Evolutionary conservation across 2,113 vertebrate species (phyloP).

Genomic region (Channa argus): DNA sequence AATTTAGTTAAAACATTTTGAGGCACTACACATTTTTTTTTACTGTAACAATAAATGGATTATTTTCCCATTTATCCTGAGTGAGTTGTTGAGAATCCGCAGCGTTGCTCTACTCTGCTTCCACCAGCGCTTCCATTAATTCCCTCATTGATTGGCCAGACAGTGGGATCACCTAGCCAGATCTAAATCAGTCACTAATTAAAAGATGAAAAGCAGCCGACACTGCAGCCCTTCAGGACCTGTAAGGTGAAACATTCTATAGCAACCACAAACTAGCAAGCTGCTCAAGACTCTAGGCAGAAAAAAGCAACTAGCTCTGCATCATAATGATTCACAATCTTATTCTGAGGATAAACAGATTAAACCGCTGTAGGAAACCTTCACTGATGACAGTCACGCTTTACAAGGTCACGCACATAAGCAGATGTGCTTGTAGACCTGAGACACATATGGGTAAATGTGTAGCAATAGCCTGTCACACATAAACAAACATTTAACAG

Average conservation of each 20-base stretch:
- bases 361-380: conserved; percentile 63
- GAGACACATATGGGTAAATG: conserved; percentile 4
- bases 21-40: not conserved
- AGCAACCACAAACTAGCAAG: conserved; percentile 59
- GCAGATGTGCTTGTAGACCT: not conserved
- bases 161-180: conserved; percentile 75
- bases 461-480: conserved; percentile 12
- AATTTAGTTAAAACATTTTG: conserved; percentile 37
- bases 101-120: conserved; percentile 45
- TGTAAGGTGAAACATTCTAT: conserved; percentile 70
- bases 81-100: conserved; percentile 26
- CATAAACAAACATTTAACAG: not conserved
- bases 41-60: conserved; percentile 42
- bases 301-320: conserved; percentile 44
- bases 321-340: conserved; percentile 63
- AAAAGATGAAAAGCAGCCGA: conserved; percentile 78
- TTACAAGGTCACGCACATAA: conserved; percentile 58
- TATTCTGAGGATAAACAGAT: conserved; percentile 69
- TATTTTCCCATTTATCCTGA: conserved; percentile 37
- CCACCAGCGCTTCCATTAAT: conserved; percentile 71
- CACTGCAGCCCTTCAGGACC: conserved; percentile 71
- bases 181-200: conserved; percentile 83
- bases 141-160: conserved; percentile 79
- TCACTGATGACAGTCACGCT: conserved; percentile 43
- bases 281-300: conserved; percentile 34